Base-by-base conservation (phyloP, 2,797 vertebrate genomes). In the Lepus townsendii region DNA sequence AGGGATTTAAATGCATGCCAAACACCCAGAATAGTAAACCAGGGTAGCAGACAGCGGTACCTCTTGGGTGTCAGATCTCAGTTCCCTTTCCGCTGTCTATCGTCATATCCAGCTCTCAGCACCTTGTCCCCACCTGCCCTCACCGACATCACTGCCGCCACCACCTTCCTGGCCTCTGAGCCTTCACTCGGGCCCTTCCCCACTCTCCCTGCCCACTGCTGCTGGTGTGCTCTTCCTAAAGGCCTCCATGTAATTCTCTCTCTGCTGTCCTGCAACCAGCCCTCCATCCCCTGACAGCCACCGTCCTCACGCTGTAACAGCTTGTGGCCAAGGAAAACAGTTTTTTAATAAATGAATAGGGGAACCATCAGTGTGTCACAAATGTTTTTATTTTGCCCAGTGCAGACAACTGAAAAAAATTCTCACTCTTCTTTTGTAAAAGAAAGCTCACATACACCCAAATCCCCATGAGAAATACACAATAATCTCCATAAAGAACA, bases 381-480 rank as follows among this genome's bases (percentile, higher is more conserved):
- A 68, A 66, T 8, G n/a, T 91, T 79, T 93, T 75, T 50, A 83
- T 85, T 95, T 86, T 82, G 20, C 75, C 57, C 13, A 94, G 27
- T 65, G 47, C 71, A 91, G 66, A 75, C 14, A 42, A 84, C 72
- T 84, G n/a, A 2, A 65, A 80, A 83, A 60, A 22, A 47, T 30
- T 93, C 47, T 84, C 68, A 42, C 4, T 93, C 50, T 11, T 94
- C 50, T 90, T 90, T 94, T 90, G 65, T 80, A 72, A 80, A 87
- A 77, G 30, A 75, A 87, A 88, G n/a, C 90, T 35, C 17, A 80
- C 80, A 77, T 88, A 52, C 92, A 82, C 17, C 60, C 38, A 8
- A 76, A 79, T 9, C 7, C 2, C 52, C 50, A 76, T 60, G 79
- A 47, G 76, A 96, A 95, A 52, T 71, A 83, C 5, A 65, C 62